A percentile compares a stretch with the other conserved stretches of the same genome.
Evolutionary conservation across 2,113 vertebrate genomes (phyloP).

Genomic region (Ctenodactylus gundi): DNA sequence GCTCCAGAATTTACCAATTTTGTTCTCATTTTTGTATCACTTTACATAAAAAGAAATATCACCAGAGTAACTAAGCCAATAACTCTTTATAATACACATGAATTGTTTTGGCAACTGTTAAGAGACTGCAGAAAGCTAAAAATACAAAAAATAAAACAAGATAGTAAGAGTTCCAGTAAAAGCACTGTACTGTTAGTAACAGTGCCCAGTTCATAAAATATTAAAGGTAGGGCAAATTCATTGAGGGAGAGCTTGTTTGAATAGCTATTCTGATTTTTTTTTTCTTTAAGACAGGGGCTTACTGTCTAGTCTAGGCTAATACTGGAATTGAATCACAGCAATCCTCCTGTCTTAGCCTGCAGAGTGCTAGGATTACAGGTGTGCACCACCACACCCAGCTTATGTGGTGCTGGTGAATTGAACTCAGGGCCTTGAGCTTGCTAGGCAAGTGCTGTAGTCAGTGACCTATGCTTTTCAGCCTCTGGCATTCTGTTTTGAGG

Average conservation of each 20-base stretch:
- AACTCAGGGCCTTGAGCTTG: too few species aligned
- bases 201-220: background rate
- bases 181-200: background rate
- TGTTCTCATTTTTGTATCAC: background rate
- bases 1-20: background rate
- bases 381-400: too few species aligned
- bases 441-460: too few species aligned
- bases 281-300: too few species aligned
- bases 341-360: too few species aligned
- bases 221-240: background rate
- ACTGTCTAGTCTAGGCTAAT: too few species aligned
- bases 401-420: too few species aligned
- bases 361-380: too few species aligned
- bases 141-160: background rate
- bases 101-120: background rate
- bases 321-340: too few species aligned
- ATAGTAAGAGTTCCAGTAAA: background rate
- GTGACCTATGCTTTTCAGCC: too few species aligned
- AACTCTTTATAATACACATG: background rate
- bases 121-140: background rate
- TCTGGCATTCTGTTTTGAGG: constrained; percentile 27
- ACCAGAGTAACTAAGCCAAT: background rate
- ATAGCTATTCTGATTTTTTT: too few species aligned
- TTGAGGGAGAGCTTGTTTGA: background rate
- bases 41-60: background rate